Evolutionary conservation across 35 echinoderm and acorn worm genomes (phyloP).

Genomic region (Eucidaris tribuloides): DNA sequence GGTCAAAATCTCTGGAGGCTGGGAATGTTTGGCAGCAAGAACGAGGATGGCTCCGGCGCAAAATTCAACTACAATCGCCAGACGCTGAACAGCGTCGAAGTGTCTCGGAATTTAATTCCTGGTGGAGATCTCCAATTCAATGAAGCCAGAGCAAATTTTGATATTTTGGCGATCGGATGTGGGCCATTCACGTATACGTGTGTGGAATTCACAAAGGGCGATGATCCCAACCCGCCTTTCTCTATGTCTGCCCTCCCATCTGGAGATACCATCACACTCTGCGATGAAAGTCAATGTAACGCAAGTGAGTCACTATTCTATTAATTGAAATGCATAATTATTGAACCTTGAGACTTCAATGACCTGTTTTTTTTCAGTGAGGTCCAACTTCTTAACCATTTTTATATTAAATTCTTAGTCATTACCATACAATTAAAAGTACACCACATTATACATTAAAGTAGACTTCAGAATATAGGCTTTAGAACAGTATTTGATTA

Average conservation of each 20-base stretch:
- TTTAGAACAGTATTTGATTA: too few relatives aligned
- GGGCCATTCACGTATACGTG: constrained; percentile 71
- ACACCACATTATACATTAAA: too few relatives aligned
- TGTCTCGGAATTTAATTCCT: background rate
- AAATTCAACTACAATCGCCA: constrained; percentile 80
- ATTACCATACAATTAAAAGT: too few relatives aligned
- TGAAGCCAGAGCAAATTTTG: constrained; percentile 59
- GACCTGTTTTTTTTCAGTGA: too few relatives aligned
- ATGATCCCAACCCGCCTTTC: constrained; percentile 57
- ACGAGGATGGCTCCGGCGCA: constrained; percentile 58
- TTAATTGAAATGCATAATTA: too few relatives aligned
- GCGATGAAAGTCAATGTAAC: constrained; percentile 39
- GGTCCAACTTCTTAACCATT: too few relatives aligned
- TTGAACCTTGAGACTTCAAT: too few relatives aligned
- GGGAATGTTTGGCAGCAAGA: constrained; percentile 70
- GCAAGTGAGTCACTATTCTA: too few relatives aligned
- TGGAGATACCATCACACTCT: constrained; percentile 37
- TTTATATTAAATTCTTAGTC: too few relatives aligned
- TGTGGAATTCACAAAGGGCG: constrained; percentile 88
- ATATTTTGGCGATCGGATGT: constrained; percentile 93
- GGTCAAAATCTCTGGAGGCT: constrained; percentile 82
- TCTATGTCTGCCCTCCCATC: constrained; percentile 49
- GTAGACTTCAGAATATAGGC: too few relatives aligned
- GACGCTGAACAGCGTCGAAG: constrained; percentile 48
- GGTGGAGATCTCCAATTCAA: constrained; percentile 29